Percentiles rank a stretch among this genome's conserved stretches.
These are phyloP conservation scores for Poecilia gillii DNA, from an alignment of 2,797 vertebrate species.

Conservation along the genomic window DNA sequence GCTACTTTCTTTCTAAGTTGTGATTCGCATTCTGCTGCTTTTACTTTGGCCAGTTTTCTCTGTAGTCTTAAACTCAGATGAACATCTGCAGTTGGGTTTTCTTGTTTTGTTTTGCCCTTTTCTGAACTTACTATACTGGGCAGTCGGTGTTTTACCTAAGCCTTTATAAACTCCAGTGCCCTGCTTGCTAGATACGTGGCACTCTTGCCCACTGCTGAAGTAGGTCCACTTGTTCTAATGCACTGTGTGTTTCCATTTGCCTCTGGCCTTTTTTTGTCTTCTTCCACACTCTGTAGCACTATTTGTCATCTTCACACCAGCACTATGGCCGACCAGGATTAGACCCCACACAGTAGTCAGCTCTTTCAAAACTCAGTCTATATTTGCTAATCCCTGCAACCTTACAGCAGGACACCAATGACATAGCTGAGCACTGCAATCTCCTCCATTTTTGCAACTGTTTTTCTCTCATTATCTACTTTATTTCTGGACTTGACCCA, in stretches of 20 bases:
- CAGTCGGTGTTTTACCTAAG: background rate
- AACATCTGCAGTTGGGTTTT: background rate
- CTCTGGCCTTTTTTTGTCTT: constrained; percentile 1
- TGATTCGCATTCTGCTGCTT: background rate
- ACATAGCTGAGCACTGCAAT: background rate
- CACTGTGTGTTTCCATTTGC: background rate
- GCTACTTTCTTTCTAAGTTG: background rate
- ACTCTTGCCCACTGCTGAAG: background rate
- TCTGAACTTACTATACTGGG: background rate
- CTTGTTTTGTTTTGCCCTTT: background rate
- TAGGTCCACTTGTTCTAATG: background rate
- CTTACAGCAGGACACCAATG: background rate
- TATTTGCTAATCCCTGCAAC: background rate
- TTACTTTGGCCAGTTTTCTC: background rate
- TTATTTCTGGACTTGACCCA: background rate
- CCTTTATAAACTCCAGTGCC: background rate
- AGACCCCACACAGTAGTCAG: background rate
- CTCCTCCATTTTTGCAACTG: background rate
- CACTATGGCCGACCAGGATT: too few relatives aligned
- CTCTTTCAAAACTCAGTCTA: background rate
- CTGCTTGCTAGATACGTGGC: background rate
- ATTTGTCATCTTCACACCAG: background rate
- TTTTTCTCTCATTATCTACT: background rate
- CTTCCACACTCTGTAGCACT: background rate
- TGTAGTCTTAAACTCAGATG: background rate